Percentiles rank a stretch among this genome's conserved stretches.
phyloP scores from a whole-genome alignment of 2,113 vertebrate genomes.

The Albula goreensis region DNA sequence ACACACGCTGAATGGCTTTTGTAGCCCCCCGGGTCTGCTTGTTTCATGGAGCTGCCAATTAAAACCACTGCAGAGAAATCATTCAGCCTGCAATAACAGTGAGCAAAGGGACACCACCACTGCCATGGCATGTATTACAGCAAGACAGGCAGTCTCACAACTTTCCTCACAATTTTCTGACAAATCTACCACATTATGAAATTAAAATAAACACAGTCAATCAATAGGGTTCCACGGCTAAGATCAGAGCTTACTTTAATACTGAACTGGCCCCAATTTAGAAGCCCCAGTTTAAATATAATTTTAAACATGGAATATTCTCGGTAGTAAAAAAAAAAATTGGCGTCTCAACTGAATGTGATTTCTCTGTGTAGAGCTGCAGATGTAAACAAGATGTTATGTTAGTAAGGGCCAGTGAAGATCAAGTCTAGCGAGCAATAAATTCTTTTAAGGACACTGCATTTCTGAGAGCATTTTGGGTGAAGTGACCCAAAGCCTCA shows the following conservation, averaged over 20 bases:
- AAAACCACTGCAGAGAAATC: slow-evolving; percentile 44
- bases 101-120: neutral
- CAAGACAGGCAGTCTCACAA: neutral
- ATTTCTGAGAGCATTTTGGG: neutral
- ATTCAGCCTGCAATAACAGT: slow-evolving; percentile 26
- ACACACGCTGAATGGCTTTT: slow-evolving; percentile 55
- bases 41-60: slow-evolving; percentile 58
- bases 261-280: no score
- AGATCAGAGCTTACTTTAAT: neutral
- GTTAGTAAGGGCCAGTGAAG: neutral
- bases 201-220: neutral
- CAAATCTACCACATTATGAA: neutral
- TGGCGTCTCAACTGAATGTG: neutral
- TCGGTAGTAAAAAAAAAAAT: neutral
- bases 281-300: neutral
- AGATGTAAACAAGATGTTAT: slow-evolving; percentile 10
- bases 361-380: neutral
- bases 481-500: slow-evolving; percentile 23
- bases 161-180: neutral
- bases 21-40: slow-evolving; percentile 50
- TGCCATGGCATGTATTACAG: neutral
- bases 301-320: neutral
- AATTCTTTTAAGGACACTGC: slow-evolving; percentile 3
- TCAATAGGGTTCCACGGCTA: neutral
- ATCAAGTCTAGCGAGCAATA: neutral